These are phyloP conservation scores for Dolichomitus sp. DNA, from an alignment of 2,888 invertebrate species.

Conservation along the genomic window DNA sequence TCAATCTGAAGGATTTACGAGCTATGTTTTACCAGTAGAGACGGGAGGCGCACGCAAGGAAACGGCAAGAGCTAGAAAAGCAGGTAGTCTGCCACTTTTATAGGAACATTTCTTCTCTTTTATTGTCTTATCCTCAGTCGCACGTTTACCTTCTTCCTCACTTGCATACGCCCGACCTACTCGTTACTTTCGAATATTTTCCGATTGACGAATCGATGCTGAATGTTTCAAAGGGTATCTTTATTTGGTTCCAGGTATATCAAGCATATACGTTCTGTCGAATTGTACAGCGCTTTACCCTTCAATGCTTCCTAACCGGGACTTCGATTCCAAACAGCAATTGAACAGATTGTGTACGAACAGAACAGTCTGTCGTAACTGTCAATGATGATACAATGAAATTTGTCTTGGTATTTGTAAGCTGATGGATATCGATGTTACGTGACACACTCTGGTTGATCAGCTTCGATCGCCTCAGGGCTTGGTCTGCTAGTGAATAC, in stretches of 20 bases:
- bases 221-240: neutral
- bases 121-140: constrained; percentile 20
- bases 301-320: neutral
- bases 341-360: neutral
- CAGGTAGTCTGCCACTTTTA: constrained; percentile 45
- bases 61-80: neutral
- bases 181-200: neutral
- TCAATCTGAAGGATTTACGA: constrained; percentile 77
- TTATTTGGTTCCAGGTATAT: neutral
- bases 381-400: constrained; percentile 9
- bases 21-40: constrained; percentile 62
- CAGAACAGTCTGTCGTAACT: neutral
- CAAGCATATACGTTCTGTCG: neutral
- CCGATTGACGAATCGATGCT: neutral
- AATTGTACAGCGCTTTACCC: neutral
- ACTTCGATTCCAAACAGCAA: neutral
- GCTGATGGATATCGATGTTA: constrained; percentile 14
- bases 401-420: constrained; percentile 25
- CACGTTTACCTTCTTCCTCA: neutral
- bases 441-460: constrained; percentile 17
- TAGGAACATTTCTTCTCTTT: neutral
- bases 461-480: constrained; percentile 2
- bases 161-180: neutral
- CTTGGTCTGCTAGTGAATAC: neutral
- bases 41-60: constrained; percentile 32